Evolutionary conservation across 2,888 invertebrate genomes (phyloP).

Genomic region (Clepsis dumicolana): DNA sequence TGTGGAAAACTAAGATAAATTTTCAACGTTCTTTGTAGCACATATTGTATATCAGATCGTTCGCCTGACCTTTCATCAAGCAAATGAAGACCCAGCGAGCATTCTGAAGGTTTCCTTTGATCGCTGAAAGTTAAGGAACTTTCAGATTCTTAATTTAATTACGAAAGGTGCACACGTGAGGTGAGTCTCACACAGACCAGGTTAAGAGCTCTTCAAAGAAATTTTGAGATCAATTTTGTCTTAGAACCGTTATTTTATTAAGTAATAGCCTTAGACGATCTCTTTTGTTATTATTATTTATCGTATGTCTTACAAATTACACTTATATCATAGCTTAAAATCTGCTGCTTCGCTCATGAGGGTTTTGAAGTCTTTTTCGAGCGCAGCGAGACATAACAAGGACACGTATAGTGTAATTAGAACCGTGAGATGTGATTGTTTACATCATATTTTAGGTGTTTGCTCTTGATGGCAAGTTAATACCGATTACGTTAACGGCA

Average conservation of each 20-base stretch:
- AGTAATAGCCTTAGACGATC: not conserved
- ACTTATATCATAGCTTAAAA: too few relatives aligned
- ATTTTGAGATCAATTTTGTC: not conserved
- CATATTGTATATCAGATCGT: not conserved
- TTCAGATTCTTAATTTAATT: slow-evolving; percentile 23
- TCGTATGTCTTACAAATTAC: too few relatives aligned
- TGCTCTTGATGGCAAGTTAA: too few relatives aligned
- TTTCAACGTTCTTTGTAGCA: not conserved
- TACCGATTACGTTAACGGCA: too few relatives aligned
- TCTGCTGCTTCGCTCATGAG: too few relatives aligned
- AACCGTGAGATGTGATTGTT: too few relatives aligned
- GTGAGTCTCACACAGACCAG: slow-evolving; percentile 8
- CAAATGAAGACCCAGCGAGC: slow-evolving; percentile 8
- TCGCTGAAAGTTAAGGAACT: slow-evolving; percentile 12
- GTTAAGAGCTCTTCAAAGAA: slow-evolving; percentile 1
- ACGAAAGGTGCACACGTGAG: slow-evolving; percentile 18
- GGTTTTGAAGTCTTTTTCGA: too few relatives aligned
- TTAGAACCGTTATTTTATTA: not conserved
- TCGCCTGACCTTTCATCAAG: not conserved
- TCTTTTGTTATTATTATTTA: too few relatives aligned
- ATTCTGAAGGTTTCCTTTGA: slow-evolving; percentile 20
- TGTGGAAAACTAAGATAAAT: too few relatives aligned
- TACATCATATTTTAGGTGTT: too few relatives aligned
- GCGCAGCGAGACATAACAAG: too few relatives aligned
- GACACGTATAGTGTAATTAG: too few relatives aligned